These are phyloP conservation scores for Camelus bactrianus DNA, from an alignment of 2,113 vertebrate species.

Conservation along the genomic window DNA sequence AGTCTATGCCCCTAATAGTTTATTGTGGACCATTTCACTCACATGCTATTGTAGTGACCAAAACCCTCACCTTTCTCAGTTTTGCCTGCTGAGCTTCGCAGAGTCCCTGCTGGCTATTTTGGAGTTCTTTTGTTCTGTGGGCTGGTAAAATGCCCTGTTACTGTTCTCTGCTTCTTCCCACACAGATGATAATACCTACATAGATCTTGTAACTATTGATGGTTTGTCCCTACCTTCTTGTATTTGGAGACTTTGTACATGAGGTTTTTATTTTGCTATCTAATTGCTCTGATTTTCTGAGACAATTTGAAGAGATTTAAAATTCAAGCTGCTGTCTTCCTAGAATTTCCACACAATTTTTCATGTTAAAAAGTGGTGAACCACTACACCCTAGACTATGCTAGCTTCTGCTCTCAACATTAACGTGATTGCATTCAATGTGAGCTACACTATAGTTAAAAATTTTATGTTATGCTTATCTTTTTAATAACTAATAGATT, in stretches of 20 bases:
- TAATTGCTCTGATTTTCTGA: slow-evolving; percentile 23
- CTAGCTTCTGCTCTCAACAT: not conserved
- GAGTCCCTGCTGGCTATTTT: not conserved
- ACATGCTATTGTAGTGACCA: not conserved
- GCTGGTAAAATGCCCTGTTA: not conserved
- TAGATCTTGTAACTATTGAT: not conserved
- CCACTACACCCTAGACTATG: not conserved
- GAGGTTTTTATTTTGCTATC: slow-evolving; percentile 22
- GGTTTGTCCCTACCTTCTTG: not conserved
- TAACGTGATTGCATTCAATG: slow-evolving; percentile 36
- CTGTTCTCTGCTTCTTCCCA: not conserved
- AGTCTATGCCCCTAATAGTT: not conserved
- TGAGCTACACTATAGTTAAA: not conserved
- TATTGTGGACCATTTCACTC: not conserved
- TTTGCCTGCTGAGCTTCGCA: not conserved
- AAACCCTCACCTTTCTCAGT: not conserved
- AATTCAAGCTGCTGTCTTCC: not conserved
- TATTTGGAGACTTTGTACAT: not conserved
- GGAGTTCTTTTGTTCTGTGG: not conserved
- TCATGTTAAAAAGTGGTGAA: slow-evolving; percentile 1
- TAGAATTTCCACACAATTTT: not conserved
- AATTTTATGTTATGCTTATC: not conserved
- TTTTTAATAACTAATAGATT: slow-evolving; percentile 32
- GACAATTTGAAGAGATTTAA: slow-evolving; percentile 32
- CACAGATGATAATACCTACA: not conserved